Percentiles rank a stretch among this genome's conserved stretches.
These are phyloP conservation scores for Halictus quadricinctus DNA, from an alignment of 2,888 invertebrate species.

Conservation along the genomic window DNA sequence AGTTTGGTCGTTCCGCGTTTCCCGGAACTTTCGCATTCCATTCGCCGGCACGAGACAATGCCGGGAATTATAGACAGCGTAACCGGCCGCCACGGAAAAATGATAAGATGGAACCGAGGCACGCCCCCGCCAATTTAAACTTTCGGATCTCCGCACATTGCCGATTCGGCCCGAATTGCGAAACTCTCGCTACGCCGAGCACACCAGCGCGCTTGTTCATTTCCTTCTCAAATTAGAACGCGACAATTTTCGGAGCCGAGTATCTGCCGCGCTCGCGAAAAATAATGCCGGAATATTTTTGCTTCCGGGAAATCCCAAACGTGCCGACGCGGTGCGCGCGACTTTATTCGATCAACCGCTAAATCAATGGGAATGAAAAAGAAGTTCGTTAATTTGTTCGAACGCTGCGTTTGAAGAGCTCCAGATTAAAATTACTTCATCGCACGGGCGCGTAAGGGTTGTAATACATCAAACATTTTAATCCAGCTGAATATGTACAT, in stretches of 20 bases:
- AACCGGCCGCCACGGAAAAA: neutral
- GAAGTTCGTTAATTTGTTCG: neutral
- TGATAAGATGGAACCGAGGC: conserved; percentile 1
- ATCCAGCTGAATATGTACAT: neutral
- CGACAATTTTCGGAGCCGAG: neutral
- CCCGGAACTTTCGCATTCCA: conserved; percentile 12
- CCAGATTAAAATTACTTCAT: neutral
- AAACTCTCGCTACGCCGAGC: neutral
- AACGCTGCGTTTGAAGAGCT: neutral
- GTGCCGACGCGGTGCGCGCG: neutral
- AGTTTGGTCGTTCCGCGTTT: neutral
- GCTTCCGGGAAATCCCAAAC: neutral
- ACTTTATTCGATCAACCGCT: neutral
- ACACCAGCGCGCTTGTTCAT: neutral
- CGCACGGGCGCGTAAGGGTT: too few relatives aligned
- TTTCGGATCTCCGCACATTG: neutral
- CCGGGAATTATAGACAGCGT: conserved; percentile 2
- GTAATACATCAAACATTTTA: neutral
- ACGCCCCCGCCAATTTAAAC: neutral
- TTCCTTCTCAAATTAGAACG: neutral
- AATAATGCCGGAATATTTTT: neutral
- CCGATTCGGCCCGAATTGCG: neutral
- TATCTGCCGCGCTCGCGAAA: neutral
- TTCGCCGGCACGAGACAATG: conserved; percentile 9
- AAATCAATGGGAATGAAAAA: neutral